Conservation (phyloP, 35 echinoderm and acorn worm genomes). For the Ophioderma brevispina region DNA sequence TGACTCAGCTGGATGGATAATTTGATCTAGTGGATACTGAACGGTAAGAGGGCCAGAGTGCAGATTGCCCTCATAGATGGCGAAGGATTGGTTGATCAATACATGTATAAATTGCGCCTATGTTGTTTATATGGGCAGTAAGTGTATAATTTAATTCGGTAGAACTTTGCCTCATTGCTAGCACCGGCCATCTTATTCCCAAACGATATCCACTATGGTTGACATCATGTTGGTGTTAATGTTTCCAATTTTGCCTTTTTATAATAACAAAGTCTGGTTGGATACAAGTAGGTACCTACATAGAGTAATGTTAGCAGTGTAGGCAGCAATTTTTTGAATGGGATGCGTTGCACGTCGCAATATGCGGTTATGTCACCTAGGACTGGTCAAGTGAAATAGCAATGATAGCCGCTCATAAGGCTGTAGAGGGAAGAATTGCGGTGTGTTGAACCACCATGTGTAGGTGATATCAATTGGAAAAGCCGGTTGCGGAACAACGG, state of each 20-base stretch:
- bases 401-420: background rate
- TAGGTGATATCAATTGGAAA: constrained; percentile 1
- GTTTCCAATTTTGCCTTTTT: background rate
- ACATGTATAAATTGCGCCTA: background rate
- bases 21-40: background rate
- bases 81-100: background rate
- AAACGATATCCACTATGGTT: background rate
- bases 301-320: background rate
- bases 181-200: background rate
- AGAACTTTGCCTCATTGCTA: background rate
- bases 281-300: background rate
- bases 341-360: background rate
- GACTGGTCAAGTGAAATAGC: background rate
- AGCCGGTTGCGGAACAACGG: background rate
- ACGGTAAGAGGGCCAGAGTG: background rate
- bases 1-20: background rate
- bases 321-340: background rate
- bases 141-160: background rate
- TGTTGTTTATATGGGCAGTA: background rate
- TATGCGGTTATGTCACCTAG: background rate
- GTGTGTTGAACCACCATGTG: constrained; percentile 6
- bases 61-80: background rate
- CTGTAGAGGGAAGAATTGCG: background rate
- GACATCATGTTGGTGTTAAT: background rate
- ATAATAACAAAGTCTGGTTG: background rate